phyloP scores from a whole-genome alignment of 2,797 vertebrate species.

The Spinibarbus caldwelli region DNA sequence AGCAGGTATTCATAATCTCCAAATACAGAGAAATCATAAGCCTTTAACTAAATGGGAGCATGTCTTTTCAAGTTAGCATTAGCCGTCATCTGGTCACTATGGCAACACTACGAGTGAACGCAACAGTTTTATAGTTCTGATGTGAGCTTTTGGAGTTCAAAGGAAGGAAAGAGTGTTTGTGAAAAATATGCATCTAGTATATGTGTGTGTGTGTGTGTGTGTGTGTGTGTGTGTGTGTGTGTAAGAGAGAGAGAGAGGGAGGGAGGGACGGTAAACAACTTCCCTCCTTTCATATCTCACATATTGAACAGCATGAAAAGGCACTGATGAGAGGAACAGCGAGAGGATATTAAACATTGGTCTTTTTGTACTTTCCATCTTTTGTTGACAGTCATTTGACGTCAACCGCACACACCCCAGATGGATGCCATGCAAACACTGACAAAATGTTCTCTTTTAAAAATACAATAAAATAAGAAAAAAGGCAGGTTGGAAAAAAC shows the following conservation, averaged over 20 bases:
- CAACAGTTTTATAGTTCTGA: constrained; percentile 42
- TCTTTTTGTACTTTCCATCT: constrained; percentile 42
- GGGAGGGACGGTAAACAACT: constrained; percentile 18
- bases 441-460: constrained; percentile 5
- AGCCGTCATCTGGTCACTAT: constrained; percentile 51
- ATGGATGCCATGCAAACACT: constrained; percentile 24
- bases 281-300: constrained; percentile 41
- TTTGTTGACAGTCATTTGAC: constrained; percentile 46
- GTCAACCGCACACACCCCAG: constrained; percentile 35
- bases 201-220: constrained; percentile 2
- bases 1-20: constrained; percentile 3
- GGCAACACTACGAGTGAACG: constrained; percentile 46
- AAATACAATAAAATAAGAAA: constrained; percentile 3
- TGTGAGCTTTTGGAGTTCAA: constrained; percentile 45
- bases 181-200: constrained; percentile 2
- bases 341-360: constrained; percentile 49
- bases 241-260: background rate
- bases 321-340: constrained; percentile 47
- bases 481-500: background rate
- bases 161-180: constrained; percentile 26
- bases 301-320: constrained; percentile 53
- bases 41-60: constrained; percentile 15
- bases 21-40: constrained; percentile 27
- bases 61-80: constrained; percentile 41
- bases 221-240: background rate